phyloP scores from a whole-genome alignment of 1,140 invertebrate species.

The Pseudomyrmex flavicornis region DNA sequence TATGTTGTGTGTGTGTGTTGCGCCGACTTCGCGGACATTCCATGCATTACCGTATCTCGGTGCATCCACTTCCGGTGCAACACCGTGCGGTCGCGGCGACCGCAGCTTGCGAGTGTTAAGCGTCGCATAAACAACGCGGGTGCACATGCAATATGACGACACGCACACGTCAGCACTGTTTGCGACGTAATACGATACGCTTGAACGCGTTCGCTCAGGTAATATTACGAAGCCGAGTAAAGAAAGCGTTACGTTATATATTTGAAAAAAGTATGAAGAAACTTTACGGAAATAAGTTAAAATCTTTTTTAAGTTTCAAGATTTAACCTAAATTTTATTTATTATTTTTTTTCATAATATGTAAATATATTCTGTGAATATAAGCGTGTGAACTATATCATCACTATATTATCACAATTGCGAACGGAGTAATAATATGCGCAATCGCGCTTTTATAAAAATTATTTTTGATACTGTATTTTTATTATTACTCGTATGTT shows the following conservation, averaged over 20 bases:
- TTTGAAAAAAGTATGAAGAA: background rate
- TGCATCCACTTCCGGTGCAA: slow-evolving; percentile 47
- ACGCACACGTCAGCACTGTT: slow-evolving; percentile 12
- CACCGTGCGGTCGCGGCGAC: slow-evolving; percentile 43
- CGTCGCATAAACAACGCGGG: slow-evolving; percentile 44
- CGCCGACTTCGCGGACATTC: slow-evolving; percentile 43
- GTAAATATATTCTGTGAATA: too few relatives aligned
- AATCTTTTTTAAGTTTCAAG: too few relatives aligned
- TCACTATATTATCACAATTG: too few relatives aligned
- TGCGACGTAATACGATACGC: slow-evolving; percentile 36
- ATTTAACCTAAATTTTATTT: too few relatives aligned
- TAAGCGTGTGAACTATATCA: too few relatives aligned
- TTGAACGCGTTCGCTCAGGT: slow-evolving; percentile 8
- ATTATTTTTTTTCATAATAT: too few relatives aligned
- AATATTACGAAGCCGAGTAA: background rate
- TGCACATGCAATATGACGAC: slow-evolving; percentile 42
- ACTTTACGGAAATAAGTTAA: too few relatives aligned
- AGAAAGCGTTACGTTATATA: background rate
- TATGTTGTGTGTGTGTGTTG: too few relatives aligned
- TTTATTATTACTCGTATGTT: slow-evolving; percentile 14
- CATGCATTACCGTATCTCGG: slow-evolving; percentile 18
- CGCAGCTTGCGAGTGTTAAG: slow-evolving; percentile 52
- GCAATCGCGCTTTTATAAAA: background rate
- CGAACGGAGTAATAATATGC: too few relatives aligned
- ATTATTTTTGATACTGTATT: slow-evolving; percentile 14